Base-by-base conservation (phyloP, 2,797 vertebrate genomes). In the Peromyscus aztecus region DNA sequence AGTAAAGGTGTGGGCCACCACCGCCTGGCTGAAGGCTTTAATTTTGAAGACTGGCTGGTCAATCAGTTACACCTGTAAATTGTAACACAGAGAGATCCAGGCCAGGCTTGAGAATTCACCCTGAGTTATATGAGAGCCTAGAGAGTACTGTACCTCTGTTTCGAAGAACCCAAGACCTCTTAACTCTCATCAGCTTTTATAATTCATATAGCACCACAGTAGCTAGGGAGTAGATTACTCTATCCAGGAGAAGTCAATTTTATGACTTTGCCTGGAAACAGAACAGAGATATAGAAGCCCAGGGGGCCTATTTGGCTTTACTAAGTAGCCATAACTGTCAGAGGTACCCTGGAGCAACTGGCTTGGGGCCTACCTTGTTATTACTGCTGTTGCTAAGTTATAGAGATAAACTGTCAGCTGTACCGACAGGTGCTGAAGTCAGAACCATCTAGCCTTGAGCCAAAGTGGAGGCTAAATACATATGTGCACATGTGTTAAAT, bases 351-450 rank as follows among this genome's bases (percentile, higher is more conserved):
- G 80, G 59, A 91, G 55, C 83, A 89, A 14, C 57, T 89, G 83
- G 82, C 17, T 46, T 86, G 84, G 37, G 65, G 4, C 40, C 76
- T 80, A 81, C 40, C 16, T 69, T 93, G 34, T 69, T 95, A 95
- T 77, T 94, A 24, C 24, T 94, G 61, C 40, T 88, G 49, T 95
- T 96, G 34, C 46, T 93, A 95, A 95, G 13, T 95, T 80, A 90
- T 73, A 90, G 52, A 80, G 67, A 81, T 69, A 96, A 87, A 76
- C 61, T 83, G 57, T 43, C 65, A 89, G 40, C 21, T 90, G n/a
- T 29, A 12, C 46, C 49, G 75, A 77, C 78, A 91, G 65, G 57
- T 86, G 46, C 55, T 88, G n/a, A 81, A 46, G 14, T 96, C 55
- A 93, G 83, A 93, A 69, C 27, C 80, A 78, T 52, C 12, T 4